Base-by-base conservation (phyloP, 2,888 invertebrate genomes). In the Caenorhabditis sp. region DNA sequence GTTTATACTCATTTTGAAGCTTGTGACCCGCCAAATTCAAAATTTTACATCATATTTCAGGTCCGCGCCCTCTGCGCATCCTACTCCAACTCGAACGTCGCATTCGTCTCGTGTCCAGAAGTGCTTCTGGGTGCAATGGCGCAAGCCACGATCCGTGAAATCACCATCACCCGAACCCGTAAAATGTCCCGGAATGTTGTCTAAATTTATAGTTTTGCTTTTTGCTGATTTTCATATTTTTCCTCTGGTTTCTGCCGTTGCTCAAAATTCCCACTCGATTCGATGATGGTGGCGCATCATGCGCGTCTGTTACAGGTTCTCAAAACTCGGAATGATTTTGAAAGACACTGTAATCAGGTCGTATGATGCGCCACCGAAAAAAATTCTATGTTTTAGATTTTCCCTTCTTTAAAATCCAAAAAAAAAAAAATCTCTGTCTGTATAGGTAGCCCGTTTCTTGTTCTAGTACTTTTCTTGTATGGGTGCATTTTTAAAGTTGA, bases 111-210 rank as follows among this genome's bases (percentile, higher is more conserved):
- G 7, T 90, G 91, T 38, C 92, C 92, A 2, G 92, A 91, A 74
- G 92, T 92, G 8, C 75, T 92, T 2, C 85, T 92, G 7, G 92
- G 92, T 4, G 92, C 91, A 1, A 92, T 92, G 92, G 92, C 92
- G 8, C 91, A 92, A 77, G 92, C 92, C 10, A 92, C 92, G 6
- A 91, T 92, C 26, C 87, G 92, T 24, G 92, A 92, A 77, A 92
- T 91, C 61, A 87, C 83, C 44, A 86, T 90, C n/a, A 76, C 80
- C 12, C 63, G 75, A 75, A 66, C 70, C 16, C 79, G 83, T 2
- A 82, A 79, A 63, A 26, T 79, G 10, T 79, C 82, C 8, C 59
- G 61, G 54, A 38, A 59, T n/a, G 44, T 69, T 41, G 59, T 79
- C 19, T 79, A 16, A 49, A 5, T 41, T 44, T 44, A 22, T 41